Base-by-base conservation (phyloP, 2,797 vertebrate genomes). In the Vireo griseus region DNA sequence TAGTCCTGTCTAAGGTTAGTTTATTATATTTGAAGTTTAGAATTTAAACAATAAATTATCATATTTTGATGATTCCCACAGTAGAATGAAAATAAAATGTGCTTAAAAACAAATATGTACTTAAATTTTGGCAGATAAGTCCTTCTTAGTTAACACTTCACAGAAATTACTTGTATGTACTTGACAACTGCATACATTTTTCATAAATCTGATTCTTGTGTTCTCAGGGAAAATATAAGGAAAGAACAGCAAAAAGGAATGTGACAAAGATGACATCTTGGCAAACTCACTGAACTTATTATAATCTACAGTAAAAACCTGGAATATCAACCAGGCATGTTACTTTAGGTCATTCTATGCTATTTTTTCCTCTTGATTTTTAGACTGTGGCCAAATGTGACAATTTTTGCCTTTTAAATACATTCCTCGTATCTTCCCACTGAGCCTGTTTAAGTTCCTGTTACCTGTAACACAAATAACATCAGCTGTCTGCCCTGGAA, bases 181-280 rank as follows among this genome's bases (percentile, higher is more conserved):
- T 96, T 97, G 96, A 96, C 95, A 97, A 96, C 90, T 92, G 75
- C 97, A 97, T 97, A 96, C 96, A 97, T 96, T 97, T 97, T 97
- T 97, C 94, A 96, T 97, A 96, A 97, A 93, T 94, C 92, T 85
- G 79, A 90, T 95, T 95, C 90, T 88, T 96, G 88, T 96, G 94
- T 97, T 96, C 96, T 95, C 85, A 81, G 79, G 85, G 71, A 92
- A 93, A 95, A 86, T 90, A 77, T 91, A 92, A 93, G 65, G 33
- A 88, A 95, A 90, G 71, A 97, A 86, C 68, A 88, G 87, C 85
- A 96, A 96, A 96, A 96, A 92, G 37, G 80, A 95, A 54, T 90
- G 26, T 94, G 96, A 96, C 92, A 94, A 91, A 92, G 58, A 68
- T 95, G 96, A 92, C 94, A 94, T 81, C 80, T 81, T 89, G 82